Evolutionary conservation across 2,888 invertebrate genomes (phyloP), one percentile per base, ranked within the genome.

Genomic region (Mythimna lalbum): DNA sequence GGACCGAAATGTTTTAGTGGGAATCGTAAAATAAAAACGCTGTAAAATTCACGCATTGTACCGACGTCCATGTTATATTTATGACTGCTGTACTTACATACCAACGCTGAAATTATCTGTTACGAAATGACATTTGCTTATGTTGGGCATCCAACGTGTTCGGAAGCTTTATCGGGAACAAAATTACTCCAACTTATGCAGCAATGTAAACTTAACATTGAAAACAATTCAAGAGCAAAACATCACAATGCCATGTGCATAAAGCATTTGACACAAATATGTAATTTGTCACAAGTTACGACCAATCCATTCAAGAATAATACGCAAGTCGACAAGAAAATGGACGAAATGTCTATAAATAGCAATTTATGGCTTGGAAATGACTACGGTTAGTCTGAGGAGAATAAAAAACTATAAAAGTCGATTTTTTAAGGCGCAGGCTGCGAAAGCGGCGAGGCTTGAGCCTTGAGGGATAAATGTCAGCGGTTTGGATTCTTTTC

Each of bases 41-140:
- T 90, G 93, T 94, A 92, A 95, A 94, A 93, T 92, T 92, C 92
- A 91, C 92, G 92, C 93, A 92, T 93, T 94, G 93, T 93, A 86
- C 88, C 85, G 76, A 83, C 83, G 83, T 88, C 87, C 88, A 88
- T 89, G 89, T 88, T 91, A 86, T 90, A 91, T 93, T 93, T 93
- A 93, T 86, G 89, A 86, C 83, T 80, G 66, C 56, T 62, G 78
- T 78, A 84, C 39, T 39, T 39, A 39, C 83, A 84, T 81, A 86
- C 87, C 84, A 83, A 81, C 76, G 79, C 82, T 78, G 84, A 83
- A 88, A 87, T 90, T 86, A 89, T 90, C 88, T 89, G 86, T 89
- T 89, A 83, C 73, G 76, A 80, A 86, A 87, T 86, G 80, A 77
- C 81, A 81, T 82, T 78, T 77, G 59, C 65, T 78, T 76, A 65